phyloP scores from a whole-genome alignment of 2,797 vertebrate species.

The Tragelaphus eurycerus region DNA sequence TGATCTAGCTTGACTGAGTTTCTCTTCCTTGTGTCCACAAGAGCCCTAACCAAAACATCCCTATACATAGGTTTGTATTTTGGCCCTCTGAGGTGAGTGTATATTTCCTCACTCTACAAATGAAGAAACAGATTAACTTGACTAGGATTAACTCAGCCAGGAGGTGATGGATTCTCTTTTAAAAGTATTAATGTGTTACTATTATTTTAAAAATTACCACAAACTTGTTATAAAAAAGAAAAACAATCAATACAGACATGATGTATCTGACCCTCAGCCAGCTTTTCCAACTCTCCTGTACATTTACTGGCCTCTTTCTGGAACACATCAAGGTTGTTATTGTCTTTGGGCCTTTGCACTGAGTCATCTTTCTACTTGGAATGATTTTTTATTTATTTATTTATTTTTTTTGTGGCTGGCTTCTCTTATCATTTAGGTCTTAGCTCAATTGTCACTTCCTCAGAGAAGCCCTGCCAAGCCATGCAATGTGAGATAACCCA shows the following conservation, averaged over 20 bases:
- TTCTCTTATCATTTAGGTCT: not conserved
- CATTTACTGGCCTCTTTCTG: conserved; percentile 10
- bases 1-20: conserved; percentile 20
- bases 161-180: conserved; percentile 20
- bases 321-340: not conserved
- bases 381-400: not conserved
- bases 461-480: not conserved
- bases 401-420: not conserved
- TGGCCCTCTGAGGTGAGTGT: conserved; percentile 36
- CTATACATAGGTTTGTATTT: conserved; percentile 37
- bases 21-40: conserved; percentile 38
- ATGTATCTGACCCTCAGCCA: not conserved
- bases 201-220: not conserved
- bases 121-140: conserved; percentile 45
- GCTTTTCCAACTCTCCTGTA: not conserved
- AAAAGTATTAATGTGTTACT: conserved; percentile 24
- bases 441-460: not conserved
- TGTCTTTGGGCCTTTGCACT: not conserved
- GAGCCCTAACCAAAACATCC: conserved; percentile 24
- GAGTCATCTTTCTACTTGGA: not conserved
- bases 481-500: not conserved
- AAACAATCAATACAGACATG: not conserved
- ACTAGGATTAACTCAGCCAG: not conserved
- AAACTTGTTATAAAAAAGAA: conserved; percentile 35
- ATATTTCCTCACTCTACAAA: conserved; percentile 50